Evolutionary conservation across 2,888 invertebrate species (phyloP).

Genomic region (Phortica magna): DNA sequence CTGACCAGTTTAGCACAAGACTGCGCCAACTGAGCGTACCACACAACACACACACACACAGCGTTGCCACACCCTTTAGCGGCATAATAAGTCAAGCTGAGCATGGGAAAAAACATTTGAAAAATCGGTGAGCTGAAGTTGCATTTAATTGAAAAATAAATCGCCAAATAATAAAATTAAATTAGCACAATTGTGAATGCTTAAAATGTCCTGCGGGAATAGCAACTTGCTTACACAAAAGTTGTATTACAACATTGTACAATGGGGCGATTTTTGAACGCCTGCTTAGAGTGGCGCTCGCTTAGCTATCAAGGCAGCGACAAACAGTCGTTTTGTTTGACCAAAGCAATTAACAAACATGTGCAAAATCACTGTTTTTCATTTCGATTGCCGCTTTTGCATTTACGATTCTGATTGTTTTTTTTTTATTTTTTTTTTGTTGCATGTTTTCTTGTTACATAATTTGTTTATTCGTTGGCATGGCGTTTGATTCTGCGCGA

Average conservation of each 20-base stretch:
- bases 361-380: background rate
- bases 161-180: constrained; percentile 22
- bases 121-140: constrained; percentile 22
- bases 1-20: constrained; percentile 4
- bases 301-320: background rate
- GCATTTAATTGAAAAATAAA: constrained; percentile 46
- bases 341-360: constrained; percentile 29
- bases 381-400: background rate
- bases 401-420: constrained; percentile 2
- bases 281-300: background rate
- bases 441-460: background rate
- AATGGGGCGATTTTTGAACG: background rate
- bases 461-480: no score
- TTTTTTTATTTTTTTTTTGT: constrained; percentile 4
- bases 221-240: background rate
- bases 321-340: background rate
- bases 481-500: background rate
- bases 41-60: constrained; percentile 1
- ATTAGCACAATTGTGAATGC: background rate
- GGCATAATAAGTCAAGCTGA: background rate
- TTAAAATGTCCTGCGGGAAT: constrained; percentile 34
- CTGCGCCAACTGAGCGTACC: background rate
- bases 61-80: constrained; percentile 30
- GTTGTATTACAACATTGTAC: constrained; percentile 9
- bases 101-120: constrained; percentile 32